Base-by-base conservation (phyloP, 2,113 vertebrate species). In the Climacteris rufus region DNA sequence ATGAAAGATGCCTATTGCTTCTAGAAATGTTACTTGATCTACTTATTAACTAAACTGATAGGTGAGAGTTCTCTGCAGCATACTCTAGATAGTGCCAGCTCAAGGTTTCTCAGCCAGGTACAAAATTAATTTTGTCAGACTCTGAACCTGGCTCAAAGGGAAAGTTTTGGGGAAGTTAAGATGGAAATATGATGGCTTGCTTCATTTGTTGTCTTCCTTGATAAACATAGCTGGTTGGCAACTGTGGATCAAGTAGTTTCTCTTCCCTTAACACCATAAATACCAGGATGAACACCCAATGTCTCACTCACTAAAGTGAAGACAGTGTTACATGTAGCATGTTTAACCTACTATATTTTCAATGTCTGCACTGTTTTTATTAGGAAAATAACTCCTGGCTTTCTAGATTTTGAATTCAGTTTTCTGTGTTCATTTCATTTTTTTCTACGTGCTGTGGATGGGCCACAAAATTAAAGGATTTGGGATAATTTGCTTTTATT, bases 291-390 rank as follows among this genome's bases (percentile, higher is more conserved):
- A 61, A 83, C 88, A 57, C 20, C 23, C 33, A 66, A 21, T 54
- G 17, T 18, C 7, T 71, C 21, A 50, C 6, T 71, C 28, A 72
- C 25, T 53, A 15, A 76, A 44, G 7, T 45, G 15, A 81, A 80
- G 18, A 33, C 2, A 45, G 56, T 37, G 8, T 80, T 74, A 5
- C 4, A 3, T 1, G 0, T 10, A n/a, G 11, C 24, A 12, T 23
- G 3, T 52, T 61, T 83, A 83, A 61, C 24, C 6, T 65, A 63
- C 6, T 74, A 31, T 59, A 50, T 85, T 76, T 72, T 90, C 33
- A 24, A 7, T 86, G 57, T 40, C 15, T 83, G 14, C 15, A 53
- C 4, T 59, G 5, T 9, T 88, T 90, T 90, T 86, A 52, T 54
- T 45, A 16, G 11, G 2, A 61, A n/a, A 35, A 66, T 5, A 64